These are phyloP conservation scores for Epirrhoe alternata DNA, from an alignment of 2,888 invertebrate species.

Conservation along the genomic window DNA sequence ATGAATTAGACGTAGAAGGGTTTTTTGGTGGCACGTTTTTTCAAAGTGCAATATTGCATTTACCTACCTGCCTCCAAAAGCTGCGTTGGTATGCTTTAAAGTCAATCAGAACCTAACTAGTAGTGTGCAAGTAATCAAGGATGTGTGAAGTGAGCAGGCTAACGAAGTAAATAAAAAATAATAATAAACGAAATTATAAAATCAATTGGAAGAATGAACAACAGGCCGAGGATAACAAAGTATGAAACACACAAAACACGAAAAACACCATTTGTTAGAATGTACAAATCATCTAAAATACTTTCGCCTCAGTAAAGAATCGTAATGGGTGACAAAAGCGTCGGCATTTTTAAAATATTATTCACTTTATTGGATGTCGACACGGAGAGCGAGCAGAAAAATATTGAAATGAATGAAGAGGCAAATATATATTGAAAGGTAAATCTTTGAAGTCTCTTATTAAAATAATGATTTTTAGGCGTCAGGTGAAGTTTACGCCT, in stretches of 20 bases:
- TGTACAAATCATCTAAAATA: constrained; percentile 20
- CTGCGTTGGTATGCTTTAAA: no score
- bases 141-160: no score
- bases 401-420: constrained; percentile 43
- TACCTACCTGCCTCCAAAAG: no score
- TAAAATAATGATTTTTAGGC: constrained; percentile 50
- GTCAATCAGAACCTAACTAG: no score
- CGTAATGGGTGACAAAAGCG: constrained; percentile 45
- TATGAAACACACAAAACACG: not conserved
- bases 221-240: no score
- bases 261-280: constrained; percentile 2
- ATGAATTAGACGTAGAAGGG: no score
- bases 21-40: no score
- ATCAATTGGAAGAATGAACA: no score
- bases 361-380: constrained; percentile 49
- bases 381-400: constrained; percentile 35
- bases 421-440: constrained; percentile 40
- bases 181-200: no score
- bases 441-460: constrained; percentile 42
- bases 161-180: no score
- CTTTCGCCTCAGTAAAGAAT: constrained; percentile 32
- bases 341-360: constrained; percentile 47
- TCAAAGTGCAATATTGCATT: no score
- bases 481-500: constrained; percentile 43
- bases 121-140: no score